phyloP scores from a whole-genome alignment of 2,113 vertebrate species.

The Perca fluviatilis region DNA sequence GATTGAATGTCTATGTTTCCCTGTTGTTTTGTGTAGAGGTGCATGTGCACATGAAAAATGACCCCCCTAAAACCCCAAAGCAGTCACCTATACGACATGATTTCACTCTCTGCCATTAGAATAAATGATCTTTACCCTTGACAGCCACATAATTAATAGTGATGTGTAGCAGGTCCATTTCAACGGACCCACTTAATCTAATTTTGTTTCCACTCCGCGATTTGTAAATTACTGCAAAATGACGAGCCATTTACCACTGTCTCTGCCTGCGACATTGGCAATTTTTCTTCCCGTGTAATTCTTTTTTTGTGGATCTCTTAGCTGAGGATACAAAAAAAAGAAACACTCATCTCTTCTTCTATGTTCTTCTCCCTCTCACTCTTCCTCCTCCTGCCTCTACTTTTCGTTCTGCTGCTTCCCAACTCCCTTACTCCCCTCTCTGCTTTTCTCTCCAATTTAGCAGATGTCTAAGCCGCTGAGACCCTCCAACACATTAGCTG shows the following conservation, averaged over 20 bases:
- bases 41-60: slow-evolving; percentile 78
- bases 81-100: slow-evolving; percentile 74
- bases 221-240: slow-evolving; percentile 88
- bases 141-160: slow-evolving; percentile 86
- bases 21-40: slow-evolving; percentile 64
- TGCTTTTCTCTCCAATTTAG: slow-evolving; percentile 75
- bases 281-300: slow-evolving; percentile 83
- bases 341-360: slow-evolving; percentile 59
- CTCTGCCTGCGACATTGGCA: slow-evolving; percentile 79
- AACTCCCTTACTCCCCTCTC: slow-evolving; percentile 67
- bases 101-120: slow-evolving; percentile 79
- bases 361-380: slow-evolving; percentile 33
- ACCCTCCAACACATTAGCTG: slow-evolving; percentile 75
- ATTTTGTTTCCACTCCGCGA: slow-evolving; percentile 87
- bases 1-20: slow-evolving; percentile 77
- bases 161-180: slow-evolving; percentile 87
- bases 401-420: slow-evolving; percentile 53
- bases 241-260: slow-evolving; percentile 86
- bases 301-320: slow-evolving; percentile 42
- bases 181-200: slow-evolving; percentile 86
- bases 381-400: slow-evolving; percentile 43
- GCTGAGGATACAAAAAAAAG: slow-evolving; percentile 40
- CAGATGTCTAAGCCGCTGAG: slow-evolving; percentile 63
- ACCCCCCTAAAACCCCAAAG: slow-evolving; percentile 71
- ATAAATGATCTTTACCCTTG: slow-evolving; percentile 83